Evolutionary conservation across 2,797 vertebrate species (phyloP).

Genomic region (Halcyon chelicuti): DNA sequence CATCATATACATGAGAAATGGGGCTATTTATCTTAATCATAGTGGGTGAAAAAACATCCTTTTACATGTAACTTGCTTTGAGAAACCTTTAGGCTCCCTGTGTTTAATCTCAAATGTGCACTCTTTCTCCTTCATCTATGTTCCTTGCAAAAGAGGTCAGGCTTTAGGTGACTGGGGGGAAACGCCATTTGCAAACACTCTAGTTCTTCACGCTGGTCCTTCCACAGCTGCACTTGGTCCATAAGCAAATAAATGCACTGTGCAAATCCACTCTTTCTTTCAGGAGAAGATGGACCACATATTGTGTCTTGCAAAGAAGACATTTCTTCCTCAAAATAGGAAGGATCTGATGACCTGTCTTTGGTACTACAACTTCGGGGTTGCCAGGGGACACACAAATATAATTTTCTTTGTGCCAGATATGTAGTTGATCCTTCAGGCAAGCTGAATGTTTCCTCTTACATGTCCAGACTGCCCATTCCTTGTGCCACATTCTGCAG

Average conservation of each 20-base stretch:
- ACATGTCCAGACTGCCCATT: neutral
- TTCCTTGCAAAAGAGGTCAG: neutral
- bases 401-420: neutral
- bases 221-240: neutral
- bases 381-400: neutral
- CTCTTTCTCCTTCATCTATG: neutral
- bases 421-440: neutral
- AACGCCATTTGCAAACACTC: neutral
- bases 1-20: neutral
- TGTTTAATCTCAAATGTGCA: neutral
- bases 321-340: neutral
- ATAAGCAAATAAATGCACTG: neutral
- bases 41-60: neutral
- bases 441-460: neutral
- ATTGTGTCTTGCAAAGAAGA: neutral
- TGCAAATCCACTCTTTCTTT: neutral
- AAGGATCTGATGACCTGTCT: neutral
- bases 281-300: neutral
- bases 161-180: neutral
- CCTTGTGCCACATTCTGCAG: accelerated
- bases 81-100: neutral
- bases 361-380: neutral
- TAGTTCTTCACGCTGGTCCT: neutral
- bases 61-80: neutral
- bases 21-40: neutral